Conservation (phyloP, 1,140 invertebrate species). For the Homalodisca vitripennis region DNA sequence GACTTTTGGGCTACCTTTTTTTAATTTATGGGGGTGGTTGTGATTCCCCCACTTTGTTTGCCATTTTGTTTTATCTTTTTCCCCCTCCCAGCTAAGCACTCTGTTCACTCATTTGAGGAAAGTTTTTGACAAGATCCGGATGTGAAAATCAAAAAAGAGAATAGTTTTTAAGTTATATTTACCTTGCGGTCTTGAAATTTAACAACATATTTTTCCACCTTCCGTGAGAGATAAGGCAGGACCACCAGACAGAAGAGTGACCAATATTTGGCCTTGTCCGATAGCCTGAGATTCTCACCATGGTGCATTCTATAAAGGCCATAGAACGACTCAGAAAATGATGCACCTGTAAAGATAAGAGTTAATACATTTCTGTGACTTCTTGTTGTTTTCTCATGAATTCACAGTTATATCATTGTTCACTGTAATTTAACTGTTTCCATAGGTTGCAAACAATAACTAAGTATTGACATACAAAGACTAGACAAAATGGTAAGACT, state of each 20-base stretch:
- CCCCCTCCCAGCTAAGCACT: neutral
- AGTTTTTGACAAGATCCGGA: neutral
- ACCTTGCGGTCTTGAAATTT: neutral
- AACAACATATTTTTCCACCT: neutral
- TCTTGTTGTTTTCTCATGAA: too few species aligned
- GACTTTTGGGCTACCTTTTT: neutral
- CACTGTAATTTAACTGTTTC: too few species aligned
- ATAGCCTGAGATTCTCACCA: too few species aligned
- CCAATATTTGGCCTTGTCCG: neutral
- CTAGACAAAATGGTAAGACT: too few species aligned
- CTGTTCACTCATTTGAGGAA: neutral
- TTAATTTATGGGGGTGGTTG: neutral
- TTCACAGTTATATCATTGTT: too few species aligned
- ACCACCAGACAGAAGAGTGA: neutral
- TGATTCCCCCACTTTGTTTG: neutral
- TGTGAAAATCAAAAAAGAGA: neutral
- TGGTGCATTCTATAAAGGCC: too few species aligned
- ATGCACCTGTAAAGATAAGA: too few species aligned
- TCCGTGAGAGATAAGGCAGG: neutral
- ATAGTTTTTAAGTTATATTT: too few species aligned
- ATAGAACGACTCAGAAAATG: too few species aligned
- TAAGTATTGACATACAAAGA: too few species aligned
- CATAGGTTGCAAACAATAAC: too few species aligned
- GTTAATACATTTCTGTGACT: too few species aligned
- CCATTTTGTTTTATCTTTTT: neutral